Base-by-base conservation (phyloP, 2,113 vertebrate species). In the Rhea americana region DNA sequence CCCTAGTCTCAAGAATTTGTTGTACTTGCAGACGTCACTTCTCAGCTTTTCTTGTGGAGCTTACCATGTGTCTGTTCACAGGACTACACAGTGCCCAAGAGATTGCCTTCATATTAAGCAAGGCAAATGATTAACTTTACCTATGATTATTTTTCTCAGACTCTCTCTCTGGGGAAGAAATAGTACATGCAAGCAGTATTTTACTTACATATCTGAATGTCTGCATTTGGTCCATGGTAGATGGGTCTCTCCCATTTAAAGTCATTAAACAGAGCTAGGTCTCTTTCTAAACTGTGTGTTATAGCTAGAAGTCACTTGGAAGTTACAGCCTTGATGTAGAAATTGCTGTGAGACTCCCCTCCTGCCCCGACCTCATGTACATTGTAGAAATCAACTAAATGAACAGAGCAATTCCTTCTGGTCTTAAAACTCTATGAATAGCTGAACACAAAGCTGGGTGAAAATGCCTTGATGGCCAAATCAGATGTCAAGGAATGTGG, bases 71-170 rank as follows among this genome's bases (percentile, higher is more conserved):
- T 62, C 59, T 67, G 20, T 89, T 72, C 77, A 71, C 26, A 92
- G 50, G 45, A 55, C 2, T 0, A 0, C 14, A 71, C 6, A 55
- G 30, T 67, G 48, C n/a, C 16, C 61, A 75, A 21, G 15, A 72
- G 48, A 51, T 67, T 50, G 15, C 30, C 30, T 58, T 81, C 41
- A 7, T 41, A 56, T 43, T 43, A 71, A 77, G 8, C 7, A 81
- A 78, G 4, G 10, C 25, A 28, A 77, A 62, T 47, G 6, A 56
- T 72, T 25, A 12, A 21, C 7, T 13, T 59, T 67, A 70, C 24
- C 21, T 47, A 5, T 26, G 32, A 41, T 78, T 78, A 26, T 86
- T 80, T 62, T 72, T 70, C 53, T 87, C 67, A 80, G 22, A 6
- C 17, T 67, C 17, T 67, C 37, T 80, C 61, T 82, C 25, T 24